Evolutionary conservation across 2,888 invertebrate genomes (phyloP), one percentile per base, ranked within the genome.

Genomic region (Tipula lateralis): DNA sequence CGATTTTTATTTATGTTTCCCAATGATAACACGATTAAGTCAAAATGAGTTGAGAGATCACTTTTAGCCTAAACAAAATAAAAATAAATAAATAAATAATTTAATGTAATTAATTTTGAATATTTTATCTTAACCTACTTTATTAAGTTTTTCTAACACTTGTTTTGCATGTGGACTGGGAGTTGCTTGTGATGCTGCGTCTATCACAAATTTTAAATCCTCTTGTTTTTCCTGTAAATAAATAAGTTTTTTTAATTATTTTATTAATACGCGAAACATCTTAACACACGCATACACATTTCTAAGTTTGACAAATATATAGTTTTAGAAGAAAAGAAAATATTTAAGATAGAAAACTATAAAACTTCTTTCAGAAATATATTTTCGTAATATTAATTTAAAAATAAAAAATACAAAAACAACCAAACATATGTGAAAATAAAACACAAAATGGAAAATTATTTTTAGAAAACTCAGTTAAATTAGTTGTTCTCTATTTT

Each of bases 11-110:
- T 89, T 84, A 90, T 87, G 86, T 89, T 88, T 66, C 87, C 88
- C 86, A 90, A 86, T 30, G 90, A 89, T 83, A 89, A 87, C 85
- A 90, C 89, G 66, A 90, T 87, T 29, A 88, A 87, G 86, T 90
- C 89, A 85, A 89, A 89, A 87, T 90, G 89, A 81, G 88, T 87
- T 85, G 88, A 88, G 86, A 90, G 87, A 87, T 89, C 88, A 86
- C 87, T 88, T 87, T 90, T 90, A 29, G 90, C 89, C 89, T 90
- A 36, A 19, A n/a, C n/a, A n/a, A 30, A 19, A 83, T 50, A 80
- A 50, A 24, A 29, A 84, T 16, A 16, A 32, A 84, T 80, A 84
- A 13, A 80, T 66, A 29, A 16, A 34, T 36, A 0, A 36, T 30
- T 29, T 66, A 13, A 83, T 13, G 30, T 85, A 83, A 36, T 82